Evolutionary conservation across 2,113 vertebrate species (phyloP).

Genomic region (Chamaea fasciata): DNA sequence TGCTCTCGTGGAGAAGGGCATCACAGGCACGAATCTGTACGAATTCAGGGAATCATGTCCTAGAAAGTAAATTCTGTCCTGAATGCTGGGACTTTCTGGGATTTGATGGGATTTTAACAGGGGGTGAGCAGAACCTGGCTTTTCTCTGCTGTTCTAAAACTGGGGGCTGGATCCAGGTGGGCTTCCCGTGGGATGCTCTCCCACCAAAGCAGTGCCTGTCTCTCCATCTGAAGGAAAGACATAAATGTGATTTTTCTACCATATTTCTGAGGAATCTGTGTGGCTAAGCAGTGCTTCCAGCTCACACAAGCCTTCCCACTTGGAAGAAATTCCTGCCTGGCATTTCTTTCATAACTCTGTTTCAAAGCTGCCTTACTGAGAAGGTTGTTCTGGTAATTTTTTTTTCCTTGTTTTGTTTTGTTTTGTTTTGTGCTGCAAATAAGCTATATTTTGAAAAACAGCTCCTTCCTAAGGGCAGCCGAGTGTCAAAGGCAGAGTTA

Average conservation of each 20-base stretch:
- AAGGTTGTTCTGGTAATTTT: not conserved
- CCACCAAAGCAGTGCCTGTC: not conserved
- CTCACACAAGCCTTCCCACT: not conserved
- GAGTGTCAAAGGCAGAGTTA: constrained; percentile 58
- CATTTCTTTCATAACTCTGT: not conserved
- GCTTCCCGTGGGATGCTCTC: not conserved
- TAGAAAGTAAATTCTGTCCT: not conserved
- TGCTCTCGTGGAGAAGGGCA: accelerated
- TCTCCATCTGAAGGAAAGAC: not conserved
- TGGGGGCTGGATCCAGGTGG: not conserved
- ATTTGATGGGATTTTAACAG: not conserved
- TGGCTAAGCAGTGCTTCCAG: not conserved
- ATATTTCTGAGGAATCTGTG: not conserved
- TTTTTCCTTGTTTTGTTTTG: not conserved
- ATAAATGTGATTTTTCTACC: not conserved
- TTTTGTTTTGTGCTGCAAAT: not conserved
- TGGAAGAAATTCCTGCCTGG: not conserved
- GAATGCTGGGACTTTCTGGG: not conserved
- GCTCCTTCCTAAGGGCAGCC: constrained; percentile 44
- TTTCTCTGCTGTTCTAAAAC: not conserved
- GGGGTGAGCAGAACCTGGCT: not conserved
- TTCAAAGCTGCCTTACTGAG: not conserved
- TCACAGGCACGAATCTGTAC: accelerated
- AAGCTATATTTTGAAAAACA: constrained; percentile 17
- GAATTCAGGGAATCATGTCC: not conserved